These are phyloP conservation scores for Nautilus pompilius DNA, from an alignment of 1,140 invertebrate genomes.

Conservation along the genomic window DNA sequence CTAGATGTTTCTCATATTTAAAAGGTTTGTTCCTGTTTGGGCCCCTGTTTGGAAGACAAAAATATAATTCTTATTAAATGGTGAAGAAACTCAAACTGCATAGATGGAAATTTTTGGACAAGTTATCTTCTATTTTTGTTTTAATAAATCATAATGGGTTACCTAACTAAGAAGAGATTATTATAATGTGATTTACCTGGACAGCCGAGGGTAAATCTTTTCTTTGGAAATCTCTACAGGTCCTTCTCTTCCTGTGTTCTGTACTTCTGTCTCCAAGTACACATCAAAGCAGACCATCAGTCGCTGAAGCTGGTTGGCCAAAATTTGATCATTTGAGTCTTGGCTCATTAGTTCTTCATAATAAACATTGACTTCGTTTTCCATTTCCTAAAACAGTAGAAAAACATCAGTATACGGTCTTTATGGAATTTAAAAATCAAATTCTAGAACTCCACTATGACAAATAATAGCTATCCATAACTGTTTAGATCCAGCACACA, in stretches of 20 bases:
- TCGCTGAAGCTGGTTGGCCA: constrained; percentile 75
- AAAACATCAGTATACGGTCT: background rate
- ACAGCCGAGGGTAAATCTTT: constrained; percentile 73
- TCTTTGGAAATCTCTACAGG: constrained; percentile 71
- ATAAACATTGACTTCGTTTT: constrained; percentile 70
- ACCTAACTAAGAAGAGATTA: too few relatives aligned
- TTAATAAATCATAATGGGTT: too few relatives aligned
- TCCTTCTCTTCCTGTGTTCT: constrained; percentile 54
- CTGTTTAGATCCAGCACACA: background rate
- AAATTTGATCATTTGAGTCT: constrained; percentile 56
- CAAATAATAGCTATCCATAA: background rate
- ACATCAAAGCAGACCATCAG: constrained; percentile 82
- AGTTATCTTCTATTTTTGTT: too few relatives aligned
- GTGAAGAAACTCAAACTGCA: too few relatives aligned
- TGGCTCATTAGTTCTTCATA: constrained; percentile 56
- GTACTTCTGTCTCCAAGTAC: constrained; percentile 72
- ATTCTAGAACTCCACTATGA: background rate
- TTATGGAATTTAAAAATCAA: background rate
- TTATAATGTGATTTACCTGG: constrained; percentile 61
- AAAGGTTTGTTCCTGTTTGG: too few relatives aligned
- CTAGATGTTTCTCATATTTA: too few relatives aligned
- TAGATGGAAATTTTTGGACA: too few relatives aligned
- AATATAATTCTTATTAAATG: too few relatives aligned
- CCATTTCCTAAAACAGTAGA: constrained; percentile 63
- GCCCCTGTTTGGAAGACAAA: too few relatives aligned